Evolutionary conservation across 2,797 vertebrate genomes (phyloP).

Genomic region (Borostomias antarcticus): DNA sequence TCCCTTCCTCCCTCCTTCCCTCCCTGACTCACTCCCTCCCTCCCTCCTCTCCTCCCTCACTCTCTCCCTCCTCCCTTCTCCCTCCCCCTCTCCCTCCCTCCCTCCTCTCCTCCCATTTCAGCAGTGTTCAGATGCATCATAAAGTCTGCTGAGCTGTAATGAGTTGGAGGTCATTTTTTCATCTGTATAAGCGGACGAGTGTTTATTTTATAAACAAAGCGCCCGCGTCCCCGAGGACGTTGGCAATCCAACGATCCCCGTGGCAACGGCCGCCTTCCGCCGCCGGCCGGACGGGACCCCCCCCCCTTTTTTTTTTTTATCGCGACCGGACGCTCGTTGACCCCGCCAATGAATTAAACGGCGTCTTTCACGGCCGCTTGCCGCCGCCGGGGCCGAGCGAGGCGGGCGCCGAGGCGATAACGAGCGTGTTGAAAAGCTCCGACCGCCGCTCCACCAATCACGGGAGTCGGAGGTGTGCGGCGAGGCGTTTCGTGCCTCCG

Average conservation of each 20-base stretch:
- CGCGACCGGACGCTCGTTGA: constrained; percentile 43
- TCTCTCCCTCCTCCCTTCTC: background rate
- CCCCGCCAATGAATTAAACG: constrained; percentile 52
- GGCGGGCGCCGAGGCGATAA: constrained; percentile 24
- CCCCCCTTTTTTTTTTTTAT: constrained; percentile 14
- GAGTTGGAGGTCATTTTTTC: constrained; percentile 39
- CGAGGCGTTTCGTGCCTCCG: background rate
- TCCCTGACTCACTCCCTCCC: too few relatives aligned
- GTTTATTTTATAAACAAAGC: constrained; percentile 57
- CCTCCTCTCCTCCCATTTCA: constrained; percentile 20
- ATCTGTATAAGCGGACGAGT: constrained; percentile 37
- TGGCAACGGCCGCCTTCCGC: constrained; percentile 36
- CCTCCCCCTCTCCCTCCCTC: constrained; percentile 11
- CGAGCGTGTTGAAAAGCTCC: constrained; percentile 32
- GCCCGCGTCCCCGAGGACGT: constrained; percentile 33
- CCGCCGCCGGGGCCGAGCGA: constrained; percentile 45
- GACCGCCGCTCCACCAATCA: background rate
- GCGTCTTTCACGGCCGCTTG: constrained; percentile 56
- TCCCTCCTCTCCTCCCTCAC: constrained; percentile 30
- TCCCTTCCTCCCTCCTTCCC: too few relatives aligned
- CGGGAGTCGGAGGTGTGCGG: background rate
- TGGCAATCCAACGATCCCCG: constrained; percentile 39
- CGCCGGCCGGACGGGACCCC: too few relatives aligned
- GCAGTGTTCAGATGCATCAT: constrained; percentile 25
- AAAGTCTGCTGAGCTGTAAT: constrained; percentile 41